These are phyloP conservation scores for Enteromius paludinosus DNA, from an alignment of 2,797 vertebrate species.

Conservation along the genomic window DNA sequence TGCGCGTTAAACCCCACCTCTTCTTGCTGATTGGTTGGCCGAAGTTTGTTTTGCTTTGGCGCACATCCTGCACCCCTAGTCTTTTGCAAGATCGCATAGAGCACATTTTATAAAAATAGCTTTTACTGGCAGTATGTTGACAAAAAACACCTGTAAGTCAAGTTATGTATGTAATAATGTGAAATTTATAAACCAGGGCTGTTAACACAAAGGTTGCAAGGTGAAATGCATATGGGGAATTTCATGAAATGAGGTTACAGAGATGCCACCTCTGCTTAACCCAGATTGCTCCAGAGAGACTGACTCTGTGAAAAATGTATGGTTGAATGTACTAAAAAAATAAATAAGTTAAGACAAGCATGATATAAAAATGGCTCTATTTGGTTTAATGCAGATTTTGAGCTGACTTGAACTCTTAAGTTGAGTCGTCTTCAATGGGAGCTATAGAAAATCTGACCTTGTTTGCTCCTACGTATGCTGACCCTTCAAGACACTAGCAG, in stretches of 20 bases:
- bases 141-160: background rate
- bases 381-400: background rate
- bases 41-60: no score
- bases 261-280: constrained; percentile 22
- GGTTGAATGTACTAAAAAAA: background rate
- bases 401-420: background rate
- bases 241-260: constrained; percentile 17
- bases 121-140: background rate
- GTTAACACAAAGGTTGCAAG: constrained; percentile 24
- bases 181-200: constrained; percentile 15
- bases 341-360: background rate
- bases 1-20: no score
- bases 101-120: background rate
- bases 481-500: background rate
- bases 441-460: background rate
- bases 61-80: no score
- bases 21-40: no score
- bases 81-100: no score
- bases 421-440: background rate
- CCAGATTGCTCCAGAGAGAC: background rate
- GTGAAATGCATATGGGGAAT: constrained; percentile 9
- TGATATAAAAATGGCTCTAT: background rate
- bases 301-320: background rate
- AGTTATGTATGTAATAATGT: background rate
- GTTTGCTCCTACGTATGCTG: background rate